Percentiles rank a stretch among this genome's conserved stretches.
These are phyloP conservation scores for Porphyrio hochstetteri DNA, from an alignment of 2,113 vertebrate genomes.

Conservation along the genomic window DNA sequence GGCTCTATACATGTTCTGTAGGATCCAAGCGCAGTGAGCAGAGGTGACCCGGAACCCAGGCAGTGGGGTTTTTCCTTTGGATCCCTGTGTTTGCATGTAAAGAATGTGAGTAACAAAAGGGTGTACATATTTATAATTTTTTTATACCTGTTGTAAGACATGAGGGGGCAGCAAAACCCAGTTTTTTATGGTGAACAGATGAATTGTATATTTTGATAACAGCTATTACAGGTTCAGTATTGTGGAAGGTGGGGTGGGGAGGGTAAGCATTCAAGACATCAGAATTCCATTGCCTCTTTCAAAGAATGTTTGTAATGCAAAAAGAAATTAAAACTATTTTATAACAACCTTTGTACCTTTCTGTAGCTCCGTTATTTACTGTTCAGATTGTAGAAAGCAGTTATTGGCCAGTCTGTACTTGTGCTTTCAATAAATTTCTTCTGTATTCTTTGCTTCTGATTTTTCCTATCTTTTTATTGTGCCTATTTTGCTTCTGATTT, in stretches of 20 bases:
- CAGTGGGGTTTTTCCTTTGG: conserved; percentile 31
- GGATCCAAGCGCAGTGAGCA: not conserved
- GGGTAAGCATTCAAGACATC: conserved; percentile 55
- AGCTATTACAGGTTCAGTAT: conserved; percentile 81
- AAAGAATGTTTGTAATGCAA: conserved; percentile 73
- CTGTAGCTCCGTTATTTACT: conserved; percentile 74
- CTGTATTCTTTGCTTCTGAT: conserved; percentile 72
- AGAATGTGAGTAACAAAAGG: conserved; percentile 77
- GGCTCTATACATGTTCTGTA: not conserved
- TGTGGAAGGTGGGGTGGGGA: conserved; percentile 65
- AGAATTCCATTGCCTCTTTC: conserved; percentile 71
- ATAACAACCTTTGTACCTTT: conserved; percentile 76
- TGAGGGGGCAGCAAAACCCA: conserved; percentile 68
- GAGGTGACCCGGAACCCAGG: conserved; percentile 1
- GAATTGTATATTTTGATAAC: conserved; percentile 85
- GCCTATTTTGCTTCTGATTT: conserved; percentile 46
- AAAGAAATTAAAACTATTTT: conserved; percentile 80
- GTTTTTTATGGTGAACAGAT: conserved; percentile 79
- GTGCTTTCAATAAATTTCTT: conserved; percentile 81
- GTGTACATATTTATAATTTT: conserved; percentile 85
- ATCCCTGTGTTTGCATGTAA: conserved; percentile 68
- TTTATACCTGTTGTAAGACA: conserved; percentile 82
- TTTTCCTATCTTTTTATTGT: conserved; percentile 64
- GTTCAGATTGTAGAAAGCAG: conserved; percentile 72
- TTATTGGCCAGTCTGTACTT: conserved; percentile 75